Evolutionary conservation across 2,113 vertebrate genomes (phyloP).

Genomic region (Cheilinus undulatus): DNA sequence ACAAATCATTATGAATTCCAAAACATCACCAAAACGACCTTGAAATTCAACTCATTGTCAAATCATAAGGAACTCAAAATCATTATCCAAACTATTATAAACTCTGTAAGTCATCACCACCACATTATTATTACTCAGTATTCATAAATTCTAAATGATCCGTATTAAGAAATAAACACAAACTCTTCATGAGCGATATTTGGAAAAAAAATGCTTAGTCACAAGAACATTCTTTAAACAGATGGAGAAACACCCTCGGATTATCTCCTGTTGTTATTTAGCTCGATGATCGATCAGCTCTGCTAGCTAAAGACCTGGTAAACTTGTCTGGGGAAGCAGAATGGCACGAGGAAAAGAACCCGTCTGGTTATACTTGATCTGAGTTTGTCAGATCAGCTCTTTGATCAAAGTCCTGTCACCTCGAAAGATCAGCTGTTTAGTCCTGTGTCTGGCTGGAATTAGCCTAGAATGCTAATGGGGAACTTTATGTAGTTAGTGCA

Average conservation of each 20-base stretch:
- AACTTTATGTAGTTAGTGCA: too few relatives aligned
- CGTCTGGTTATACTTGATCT: conserved; percentile 8
- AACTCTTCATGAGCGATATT: conserved; percentile 55
- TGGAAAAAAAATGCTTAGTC: conserved; percentile 35
- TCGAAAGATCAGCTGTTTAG: neutral
- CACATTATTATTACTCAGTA: conserved; percentile 74
- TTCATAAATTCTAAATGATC: conserved; percentile 71
- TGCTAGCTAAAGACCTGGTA: conserved; percentile 17
- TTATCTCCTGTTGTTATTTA: conserved; percentile 18
- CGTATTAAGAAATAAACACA: conserved; percentile 64
- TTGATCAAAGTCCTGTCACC: conserved; percentile 39
- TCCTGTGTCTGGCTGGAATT: conserved; percentile 10
- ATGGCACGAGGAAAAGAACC: conserved; percentile 22
- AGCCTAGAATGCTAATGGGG: neutral
- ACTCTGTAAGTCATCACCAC: conserved; percentile 65
- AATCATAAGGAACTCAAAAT: conserved; percentile 72
- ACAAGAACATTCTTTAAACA: conserved; percentile 40
- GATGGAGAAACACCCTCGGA: conserved; percentile 17
- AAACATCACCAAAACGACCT: conserved; percentile 37
- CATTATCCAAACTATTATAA: conserved; percentile 63
- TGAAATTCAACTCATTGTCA: conserved; percentile 76
- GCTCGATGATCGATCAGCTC: conserved; percentile 21
- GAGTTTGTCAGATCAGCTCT: conserved; percentile 56
- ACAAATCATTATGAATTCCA: conserved; percentile 74
- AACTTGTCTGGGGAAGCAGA: conserved; percentile 40